Conservation (phyloP, 2,113 vertebrate species). For the Upupa epops region DNA sequence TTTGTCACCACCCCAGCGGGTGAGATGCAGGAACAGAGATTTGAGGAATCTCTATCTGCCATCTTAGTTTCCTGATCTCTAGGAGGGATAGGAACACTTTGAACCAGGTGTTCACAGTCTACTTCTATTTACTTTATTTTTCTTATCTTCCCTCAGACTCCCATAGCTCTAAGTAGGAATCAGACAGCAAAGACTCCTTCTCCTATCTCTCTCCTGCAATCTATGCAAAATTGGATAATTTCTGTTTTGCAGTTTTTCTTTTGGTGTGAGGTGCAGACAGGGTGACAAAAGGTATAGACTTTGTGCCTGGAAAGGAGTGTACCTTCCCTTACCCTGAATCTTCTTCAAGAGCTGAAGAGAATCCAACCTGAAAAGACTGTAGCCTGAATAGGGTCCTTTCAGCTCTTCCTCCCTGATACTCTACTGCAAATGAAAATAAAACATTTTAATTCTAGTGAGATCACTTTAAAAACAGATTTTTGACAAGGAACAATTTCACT, state of each 20-base stretch:
- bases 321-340: neutral
- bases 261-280: neutral
- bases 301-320: neutral
- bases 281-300: neutral
- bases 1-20: neutral
- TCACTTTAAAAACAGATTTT: neutral
- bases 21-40: neutral
- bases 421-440: conserved; percentile 7
- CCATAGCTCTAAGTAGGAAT: neutral
- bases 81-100: neutral
- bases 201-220: neutral
- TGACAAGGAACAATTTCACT: neutral
- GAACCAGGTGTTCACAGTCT: neutral
- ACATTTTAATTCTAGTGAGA: neutral
- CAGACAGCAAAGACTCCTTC: neutral
- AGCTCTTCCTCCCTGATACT: conserved; percentile 5
- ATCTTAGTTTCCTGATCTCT: neutral
- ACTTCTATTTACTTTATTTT: neutral
- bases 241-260: neutral
- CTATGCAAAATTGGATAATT: neutral
- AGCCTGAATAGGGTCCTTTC: conserved; percentile 8
- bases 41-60: neutral
- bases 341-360: conserved; percentile 23
- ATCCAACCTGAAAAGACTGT: conserved; percentile 1
- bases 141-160: neutral